These are phyloP conservation scores for Anagrus nilaparvatae DNA, from an alignment of 1,140 invertebrate species.

Conservation along the genomic window DNA sequence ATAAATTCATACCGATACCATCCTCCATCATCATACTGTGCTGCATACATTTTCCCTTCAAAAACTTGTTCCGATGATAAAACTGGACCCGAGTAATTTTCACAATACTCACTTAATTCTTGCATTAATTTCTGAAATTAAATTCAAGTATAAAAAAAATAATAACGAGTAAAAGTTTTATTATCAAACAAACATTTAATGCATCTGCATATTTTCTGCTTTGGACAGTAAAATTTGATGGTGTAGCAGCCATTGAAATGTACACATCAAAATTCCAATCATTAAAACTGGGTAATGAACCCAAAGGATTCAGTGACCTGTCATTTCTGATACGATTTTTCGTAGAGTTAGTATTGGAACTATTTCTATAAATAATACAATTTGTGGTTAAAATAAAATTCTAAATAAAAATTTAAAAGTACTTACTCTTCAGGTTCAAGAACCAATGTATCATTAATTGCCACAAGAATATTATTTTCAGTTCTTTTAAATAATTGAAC, in stretches of 20 bases:
- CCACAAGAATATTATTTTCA: constrained; percentile 45
- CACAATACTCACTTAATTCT: constrained; percentile 41
- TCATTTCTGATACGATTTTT: constrained; percentile 20
- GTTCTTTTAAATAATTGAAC: constrained; percentile 54
- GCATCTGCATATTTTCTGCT: constrained; percentile 17
- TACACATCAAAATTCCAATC: constrained; percentile 46
- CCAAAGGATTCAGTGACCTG: too few species aligned
- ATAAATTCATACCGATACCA: constrained; percentile 47
- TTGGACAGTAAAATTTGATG: constrained; percentile 46
- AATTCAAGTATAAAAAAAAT: constrained; percentile 1
- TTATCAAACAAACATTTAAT: constrained; percentile 19
- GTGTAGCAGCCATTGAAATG: constrained; percentile 48
- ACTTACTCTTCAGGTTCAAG: constrained; percentile 33
- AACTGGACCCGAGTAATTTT: constrained; percentile 30
- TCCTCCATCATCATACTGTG: constrained; percentile 41
- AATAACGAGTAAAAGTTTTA: constrained; percentile 6
- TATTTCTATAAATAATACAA: too few species aligned
- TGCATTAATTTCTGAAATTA: constrained; percentile 40
- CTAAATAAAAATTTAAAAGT: constrained; percentile 6
- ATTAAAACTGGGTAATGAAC: too few species aligned
- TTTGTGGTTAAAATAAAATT: too few species aligned
- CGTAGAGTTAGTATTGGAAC: constrained; percentile 23
- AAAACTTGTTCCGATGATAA: constrained; percentile 28
- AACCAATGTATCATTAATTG: constrained; percentile 49
- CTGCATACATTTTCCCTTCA: constrained; percentile 45